These are phyloP conservation scores for Embidobia sp. DNA, from an alignment of 2,888 invertebrate species.

Conservation along the genomic window DNA sequence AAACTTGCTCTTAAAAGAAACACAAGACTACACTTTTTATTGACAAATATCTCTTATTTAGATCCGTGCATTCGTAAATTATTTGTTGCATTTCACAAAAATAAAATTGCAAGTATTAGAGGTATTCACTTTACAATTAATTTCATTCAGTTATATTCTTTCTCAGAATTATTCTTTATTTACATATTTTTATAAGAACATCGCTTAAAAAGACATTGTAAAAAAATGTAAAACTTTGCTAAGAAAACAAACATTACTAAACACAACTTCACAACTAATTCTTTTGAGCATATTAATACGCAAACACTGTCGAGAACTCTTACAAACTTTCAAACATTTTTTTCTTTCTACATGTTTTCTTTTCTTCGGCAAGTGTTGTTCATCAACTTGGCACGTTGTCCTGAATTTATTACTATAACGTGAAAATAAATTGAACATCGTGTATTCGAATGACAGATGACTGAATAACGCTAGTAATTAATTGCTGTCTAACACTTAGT, in stretches of 20 bases:
- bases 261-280: no score
- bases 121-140: no score
- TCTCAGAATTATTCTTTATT: no score
- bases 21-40: background rate
- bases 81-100: constrained; percentile 4
- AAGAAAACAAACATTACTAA: no score
- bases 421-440: constrained; percentile 11
- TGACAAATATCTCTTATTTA: constrained; percentile 15
- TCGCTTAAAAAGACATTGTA: no score
- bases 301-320: constrained; percentile 6
- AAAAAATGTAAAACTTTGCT: no score
- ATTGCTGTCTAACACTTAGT: background rate
- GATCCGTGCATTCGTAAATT: constrained; percentile 5
- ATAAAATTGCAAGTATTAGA: no score
- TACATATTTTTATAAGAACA: no score
- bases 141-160: no score
- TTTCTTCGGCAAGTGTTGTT: constrained; percentile 1
- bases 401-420: constrained; percentile 16
- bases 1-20: background rate
- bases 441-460: no score
- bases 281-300: constrained; percentile 9
- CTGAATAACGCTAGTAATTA: no score
- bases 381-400: constrained; percentile 12
- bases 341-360: constrained; percentile 13
- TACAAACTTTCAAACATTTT: constrained; percentile 14